phyloP scores from a whole-genome alignment of 2,113 vertebrate genomes.

The Cinclus mexicanus region DNA sequence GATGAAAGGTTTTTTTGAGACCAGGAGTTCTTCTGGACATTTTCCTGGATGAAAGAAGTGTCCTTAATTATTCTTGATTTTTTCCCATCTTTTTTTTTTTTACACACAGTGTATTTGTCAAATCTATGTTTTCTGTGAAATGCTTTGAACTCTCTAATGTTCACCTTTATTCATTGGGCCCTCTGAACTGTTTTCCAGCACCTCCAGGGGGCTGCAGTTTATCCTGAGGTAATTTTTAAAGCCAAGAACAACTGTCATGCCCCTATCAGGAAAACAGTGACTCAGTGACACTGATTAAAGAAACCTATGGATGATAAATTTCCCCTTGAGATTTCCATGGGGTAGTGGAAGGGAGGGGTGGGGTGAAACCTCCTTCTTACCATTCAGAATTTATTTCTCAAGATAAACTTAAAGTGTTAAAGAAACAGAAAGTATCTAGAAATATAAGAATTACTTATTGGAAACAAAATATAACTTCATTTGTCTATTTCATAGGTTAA shows the following conservation, averaged over 20 bases:
- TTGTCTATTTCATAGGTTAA: not conserved
- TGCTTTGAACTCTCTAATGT: not conserved
- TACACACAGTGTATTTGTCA: not conserved
- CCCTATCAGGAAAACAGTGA: not conserved
- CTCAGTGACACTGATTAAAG: not conserved
- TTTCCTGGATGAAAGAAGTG: not conserved
- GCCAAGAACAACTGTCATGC: not conserved
- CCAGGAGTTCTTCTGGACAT: not conserved
- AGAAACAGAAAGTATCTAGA: not conserved
- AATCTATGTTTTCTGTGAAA: not conserved
- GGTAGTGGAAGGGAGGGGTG: too few species aligned
- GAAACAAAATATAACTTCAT: not conserved
- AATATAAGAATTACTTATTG: not conserved
- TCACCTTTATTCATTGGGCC: not conserved
- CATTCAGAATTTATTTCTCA: not conserved
- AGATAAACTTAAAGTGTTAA: not conserved
- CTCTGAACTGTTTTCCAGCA: not conserved
- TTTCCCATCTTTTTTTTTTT: not conserved
- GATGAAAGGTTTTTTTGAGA: not conserved
- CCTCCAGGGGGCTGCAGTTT: not conserved
- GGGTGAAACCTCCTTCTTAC: not conserved
- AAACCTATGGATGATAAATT: not conserved
- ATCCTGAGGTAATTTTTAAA: not conserved
- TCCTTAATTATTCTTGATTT: not conserved
- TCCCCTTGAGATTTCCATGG: not conserved